phyloP scores from a whole-genome alignment of 2,797 vertebrate genomes.

The Galago senegalensis region DNA sequence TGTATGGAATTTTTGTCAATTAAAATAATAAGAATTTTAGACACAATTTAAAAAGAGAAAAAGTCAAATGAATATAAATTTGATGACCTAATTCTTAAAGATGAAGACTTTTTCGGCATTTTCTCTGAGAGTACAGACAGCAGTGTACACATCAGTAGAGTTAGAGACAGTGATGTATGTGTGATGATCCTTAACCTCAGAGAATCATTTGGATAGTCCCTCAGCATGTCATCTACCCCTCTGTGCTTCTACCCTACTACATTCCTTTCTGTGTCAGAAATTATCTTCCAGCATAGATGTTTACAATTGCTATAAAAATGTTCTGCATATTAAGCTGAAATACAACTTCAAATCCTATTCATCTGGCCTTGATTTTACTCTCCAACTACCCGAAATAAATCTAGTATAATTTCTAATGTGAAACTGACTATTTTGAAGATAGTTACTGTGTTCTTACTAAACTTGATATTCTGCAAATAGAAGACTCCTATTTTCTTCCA shows the following conservation, averaged over 20 bases:
- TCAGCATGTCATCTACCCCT: background rate
- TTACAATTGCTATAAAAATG: background rate
- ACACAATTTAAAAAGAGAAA: background rate
- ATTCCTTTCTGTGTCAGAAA: background rate
- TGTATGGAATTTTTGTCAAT: background rate
- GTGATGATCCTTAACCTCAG: background rate
- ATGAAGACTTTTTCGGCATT: background rate
- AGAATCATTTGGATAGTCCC: background rate
- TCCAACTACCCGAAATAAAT: background rate
- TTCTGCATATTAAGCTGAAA: background rate
- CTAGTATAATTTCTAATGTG: background rate
- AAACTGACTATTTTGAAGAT: background rate
- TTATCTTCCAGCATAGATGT: background rate
- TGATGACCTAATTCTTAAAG: constrained; percentile 7
- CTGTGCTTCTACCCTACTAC: background rate
- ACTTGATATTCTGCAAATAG: background rate
- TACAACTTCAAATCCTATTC: background rate
- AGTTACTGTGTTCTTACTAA: background rate
- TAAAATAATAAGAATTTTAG: background rate
- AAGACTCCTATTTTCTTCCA: background rate
- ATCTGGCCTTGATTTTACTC: background rate
- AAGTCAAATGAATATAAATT: constrained; percentile 24
- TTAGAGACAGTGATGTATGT: background rate
- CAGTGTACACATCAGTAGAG: background rate
- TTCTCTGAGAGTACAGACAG: background rate